Percentiles rank a stretch among this genome's conserved stretches.
These are phyloP conservation scores for Parnassius mnemosyne DNA, from an alignment of 2,888 invertebrate species.

Conservation along the genomic window DNA sequence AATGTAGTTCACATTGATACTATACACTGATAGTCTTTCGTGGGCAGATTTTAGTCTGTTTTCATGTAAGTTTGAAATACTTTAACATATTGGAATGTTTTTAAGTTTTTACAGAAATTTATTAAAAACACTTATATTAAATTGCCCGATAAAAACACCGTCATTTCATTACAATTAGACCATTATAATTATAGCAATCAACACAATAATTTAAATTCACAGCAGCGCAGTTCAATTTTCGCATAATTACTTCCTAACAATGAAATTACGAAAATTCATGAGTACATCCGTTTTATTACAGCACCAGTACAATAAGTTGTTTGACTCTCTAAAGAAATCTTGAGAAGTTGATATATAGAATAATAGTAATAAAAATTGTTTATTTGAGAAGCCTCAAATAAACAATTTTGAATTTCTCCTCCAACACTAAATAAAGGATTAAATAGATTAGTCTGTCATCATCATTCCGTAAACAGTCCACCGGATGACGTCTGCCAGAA, in stretches of 20 bases:
- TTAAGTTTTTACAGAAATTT: no score
- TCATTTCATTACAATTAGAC: slow-evolving; percentile 14
- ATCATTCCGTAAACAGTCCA: no score
- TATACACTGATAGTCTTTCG: no score
- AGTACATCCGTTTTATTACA: slow-evolving; percentile 62
- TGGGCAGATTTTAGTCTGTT: no score
- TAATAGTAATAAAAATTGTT: slow-evolving; percentile 19
- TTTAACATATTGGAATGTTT: no score
- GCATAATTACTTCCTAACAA: slow-evolving; percentile 75
- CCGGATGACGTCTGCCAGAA: no score
- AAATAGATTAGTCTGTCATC: no score
- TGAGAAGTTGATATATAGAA: slow-evolving; percentile 47
- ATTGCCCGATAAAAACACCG: neutral
- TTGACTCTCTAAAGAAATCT: slow-evolving; percentile 56
- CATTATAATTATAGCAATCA: slow-evolving; percentile 23
- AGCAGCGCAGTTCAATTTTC: slow-evolving; percentile 43
- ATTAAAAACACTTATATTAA: no score
- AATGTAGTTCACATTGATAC: no score
- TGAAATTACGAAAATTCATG: slow-evolving; percentile 70
- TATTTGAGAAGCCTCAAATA: neutral
- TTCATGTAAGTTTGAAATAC: no score
- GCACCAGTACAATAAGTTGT: slow-evolving; percentile 56
- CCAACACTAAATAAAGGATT: no score
- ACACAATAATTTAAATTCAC: slow-evolving; percentile 22
- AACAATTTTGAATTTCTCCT: no score